A percentile compares a stretch with the other conserved stretches of the same genome.
Conservation (phyloP, 2,797 vertebrate species). For the Phoxinus dragarum region DNA sequence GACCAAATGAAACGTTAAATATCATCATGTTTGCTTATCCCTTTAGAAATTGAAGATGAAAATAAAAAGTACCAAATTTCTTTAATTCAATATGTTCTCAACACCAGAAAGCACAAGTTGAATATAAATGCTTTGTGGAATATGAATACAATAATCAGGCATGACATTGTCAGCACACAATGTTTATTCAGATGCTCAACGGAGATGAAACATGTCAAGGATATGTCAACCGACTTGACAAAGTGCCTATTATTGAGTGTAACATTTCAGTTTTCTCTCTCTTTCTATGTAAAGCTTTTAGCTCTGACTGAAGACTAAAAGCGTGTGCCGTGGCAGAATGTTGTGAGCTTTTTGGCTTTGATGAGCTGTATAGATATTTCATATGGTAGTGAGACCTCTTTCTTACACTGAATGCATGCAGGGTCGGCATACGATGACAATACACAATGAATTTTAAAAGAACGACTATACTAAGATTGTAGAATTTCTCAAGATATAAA, state of each 20-base stretch:
- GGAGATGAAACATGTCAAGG: conserved; percentile 36
- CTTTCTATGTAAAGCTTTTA: conserved; percentile 30
- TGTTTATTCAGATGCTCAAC: conserved; percentile 41
- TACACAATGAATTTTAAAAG: not conserved
- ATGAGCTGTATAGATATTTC: conserved; percentile 7
- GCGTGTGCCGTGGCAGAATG: not conserved
- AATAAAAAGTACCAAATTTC: not conserved
- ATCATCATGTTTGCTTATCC: not conserved
- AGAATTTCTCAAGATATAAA: not conserved
- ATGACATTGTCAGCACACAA: conserved; percentile 30
- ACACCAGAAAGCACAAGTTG: not conserved
- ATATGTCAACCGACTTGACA: conserved; percentile 30
- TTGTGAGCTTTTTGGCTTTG: conserved; percentile 6
- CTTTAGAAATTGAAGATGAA: not conserved
- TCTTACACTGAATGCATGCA: not conserved
- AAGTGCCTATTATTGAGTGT: conserved; percentile 35
- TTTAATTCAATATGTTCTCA: not conserved
- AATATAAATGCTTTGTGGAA: conserved; percentile 21
- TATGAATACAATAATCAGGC: conserved; percentile 29
- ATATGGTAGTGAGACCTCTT: not conserved
- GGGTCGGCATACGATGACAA: not conserved
- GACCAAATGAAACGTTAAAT: not conserved
- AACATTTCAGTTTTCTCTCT: conserved; percentile 12
- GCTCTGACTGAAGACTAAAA: conserved; percentile 26
- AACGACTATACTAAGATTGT: not conserved